A percentile compares a stretch with the other conserved stretches of the same genome.
These are phyloP conservation scores for Gari tellinella DNA, from an alignment of 2,888 invertebrate genomes.

Conservation along the genomic window DNA sequence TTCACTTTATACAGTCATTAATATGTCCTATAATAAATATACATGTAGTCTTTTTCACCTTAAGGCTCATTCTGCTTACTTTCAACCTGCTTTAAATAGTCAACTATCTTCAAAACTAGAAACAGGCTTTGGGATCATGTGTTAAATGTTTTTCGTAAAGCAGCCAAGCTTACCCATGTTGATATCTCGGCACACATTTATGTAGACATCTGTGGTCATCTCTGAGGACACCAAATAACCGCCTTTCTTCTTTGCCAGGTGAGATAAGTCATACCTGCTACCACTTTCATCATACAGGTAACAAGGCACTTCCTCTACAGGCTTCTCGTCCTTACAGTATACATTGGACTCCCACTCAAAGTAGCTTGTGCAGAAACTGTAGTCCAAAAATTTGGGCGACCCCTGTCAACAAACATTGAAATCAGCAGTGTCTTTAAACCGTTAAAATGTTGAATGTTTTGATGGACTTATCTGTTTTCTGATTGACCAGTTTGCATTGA, in stretches of 20 bases:
- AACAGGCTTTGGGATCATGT: too few species aligned
- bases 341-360: constrained; percentile 81
- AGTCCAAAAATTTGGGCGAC: constrained; percentile 70
- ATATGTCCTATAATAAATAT: too few species aligned
- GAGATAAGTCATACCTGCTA: constrained; percentile 78
- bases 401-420: constrained; percentile 64
- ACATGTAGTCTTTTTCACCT: too few species aligned
- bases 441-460: too few species aligned
- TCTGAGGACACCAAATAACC: constrained; percentile 76
- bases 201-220: constrained; percentile 74
- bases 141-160: too few species aligned
- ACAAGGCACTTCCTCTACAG: constrained; percentile 79
- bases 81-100: too few species aligned
- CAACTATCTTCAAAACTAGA: too few species aligned
- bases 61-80: too few species aligned
- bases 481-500: too few species aligned
- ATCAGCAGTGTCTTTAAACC: too few species aligned
- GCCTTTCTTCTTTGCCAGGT: constrained; percentile 77
- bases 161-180: constrained; percentile 59
- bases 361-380: constrained; percentile 72
- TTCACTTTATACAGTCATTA: too few species aligned
- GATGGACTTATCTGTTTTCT: too few species aligned
- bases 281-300: constrained; percentile 75
- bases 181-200: constrained; percentile 83
- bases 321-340: constrained; percentile 71